Base-by-base conservation (phyloP, 2,888 invertebrate species). In the Eretmocerus hayati region DNA sequence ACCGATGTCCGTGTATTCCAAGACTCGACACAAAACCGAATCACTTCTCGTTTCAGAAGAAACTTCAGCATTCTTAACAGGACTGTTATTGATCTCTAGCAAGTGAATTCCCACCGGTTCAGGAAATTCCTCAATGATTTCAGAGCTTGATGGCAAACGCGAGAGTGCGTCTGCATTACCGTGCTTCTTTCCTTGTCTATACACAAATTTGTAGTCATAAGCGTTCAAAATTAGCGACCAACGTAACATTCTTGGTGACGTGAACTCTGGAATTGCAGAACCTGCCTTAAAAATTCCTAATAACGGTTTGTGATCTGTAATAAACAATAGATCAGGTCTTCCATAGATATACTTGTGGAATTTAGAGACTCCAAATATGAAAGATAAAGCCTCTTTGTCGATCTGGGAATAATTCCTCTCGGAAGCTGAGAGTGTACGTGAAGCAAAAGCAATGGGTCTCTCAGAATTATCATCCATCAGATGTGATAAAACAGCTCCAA, bases 241-340 rank as follows among this genome's bases (percentile, higher is more conserved):
- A 20, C 56, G 36, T 26, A 50, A 50, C 16, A 57, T 30, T 35
- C 57, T 16, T n/a, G 41, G 39, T 11, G 56, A 55, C 18, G 50
- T 38, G n/a, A 45, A 39, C n/a, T 41, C n/a, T 19, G 52, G 54
- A 11, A 56, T 47, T 9, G 42, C 42, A 33, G 38, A 48, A 15
- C 50, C 38, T 4, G 42, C 36, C 20, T 44, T 50, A 23, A 57
- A 53, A 21, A 57, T 48, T 9, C 23, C 32, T 35, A 30, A 5
- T 9, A 57, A 32, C 9, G 52, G 54, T 21, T 46, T 43, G 32
- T 56, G 50, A 46, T 57, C 52, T 19, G 54, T 56, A 19, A 47
- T 40, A 33, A 56, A 26, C 11, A 16, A 41, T 31, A 56, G 51
- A 22, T 53, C 19, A n/a, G n/a, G n/a, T 13, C 36, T 42, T 13